Conservation (phyloP, 2,888 invertebrate species). For the Aleiodes testaceus region DNA sequence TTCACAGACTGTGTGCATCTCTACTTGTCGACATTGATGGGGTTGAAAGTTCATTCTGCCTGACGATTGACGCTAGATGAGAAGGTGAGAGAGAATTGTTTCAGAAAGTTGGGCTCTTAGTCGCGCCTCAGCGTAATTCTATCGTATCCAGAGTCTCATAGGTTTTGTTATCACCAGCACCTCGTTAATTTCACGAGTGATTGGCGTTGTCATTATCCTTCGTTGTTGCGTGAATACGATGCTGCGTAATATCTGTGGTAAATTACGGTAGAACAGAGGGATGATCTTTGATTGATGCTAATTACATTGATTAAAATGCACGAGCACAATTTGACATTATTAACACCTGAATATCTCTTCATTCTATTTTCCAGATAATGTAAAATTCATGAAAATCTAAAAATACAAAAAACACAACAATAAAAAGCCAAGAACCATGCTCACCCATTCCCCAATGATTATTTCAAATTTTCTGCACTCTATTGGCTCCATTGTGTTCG, state of each 20-base stretch:
- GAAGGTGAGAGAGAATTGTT: slow-evolving; percentile 12
- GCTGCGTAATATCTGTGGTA: neutral
- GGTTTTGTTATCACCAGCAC: slow-evolving; percentile 10
- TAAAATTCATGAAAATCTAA: no score
- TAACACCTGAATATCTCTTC: no score
- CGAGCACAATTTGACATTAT: no score
- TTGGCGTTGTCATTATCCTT: slow-evolving; percentile 2
- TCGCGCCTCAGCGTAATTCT: neutral
- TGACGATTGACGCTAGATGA: neutral
- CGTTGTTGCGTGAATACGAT: neutral
- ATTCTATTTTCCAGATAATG: no score
- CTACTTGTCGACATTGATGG: slow-evolving; percentile 24
- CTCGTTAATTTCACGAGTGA: slow-evolving; percentile 6
- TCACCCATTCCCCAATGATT: no score
- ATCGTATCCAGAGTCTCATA: neutral
- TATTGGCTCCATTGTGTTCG: neutral
- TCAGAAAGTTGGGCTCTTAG: slow-evolving; percentile 7
- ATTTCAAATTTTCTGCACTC: no score
- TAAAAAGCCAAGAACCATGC: no score
- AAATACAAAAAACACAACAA: no score
- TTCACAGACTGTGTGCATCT: slow-evolving; percentile 10
- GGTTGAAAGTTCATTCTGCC: slow-evolving; percentile 21
- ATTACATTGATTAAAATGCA: no score
- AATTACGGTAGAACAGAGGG: no score
- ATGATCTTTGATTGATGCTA: no score